Evolutionary conservation across 37 sponge, comb jelly and placozoan species (phyloP).

Genomic region (Aplysina aerophoba): DNA sequence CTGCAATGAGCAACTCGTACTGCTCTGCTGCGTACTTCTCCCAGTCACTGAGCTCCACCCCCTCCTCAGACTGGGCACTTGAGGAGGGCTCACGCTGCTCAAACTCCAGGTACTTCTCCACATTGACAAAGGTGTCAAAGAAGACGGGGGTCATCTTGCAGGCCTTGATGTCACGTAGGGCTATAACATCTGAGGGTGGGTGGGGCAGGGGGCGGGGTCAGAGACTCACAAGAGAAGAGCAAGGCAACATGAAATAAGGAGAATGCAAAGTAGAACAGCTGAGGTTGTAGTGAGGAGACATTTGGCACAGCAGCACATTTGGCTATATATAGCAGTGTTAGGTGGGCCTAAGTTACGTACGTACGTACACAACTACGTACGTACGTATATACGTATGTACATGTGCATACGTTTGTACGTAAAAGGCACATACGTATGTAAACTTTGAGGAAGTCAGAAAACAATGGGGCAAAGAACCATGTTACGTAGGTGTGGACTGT

Average conservation of each 20-base stretch:
- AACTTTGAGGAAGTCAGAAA: no score
- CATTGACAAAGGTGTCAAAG: constrained; percentile 95
- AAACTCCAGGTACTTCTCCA: constrained; percentile 94
- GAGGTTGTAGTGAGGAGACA: no score
- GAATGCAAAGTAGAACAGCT: neutral
- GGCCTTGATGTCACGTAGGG: constrained; percentile 87
- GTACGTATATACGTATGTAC: no score
- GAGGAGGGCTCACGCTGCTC: constrained; percentile 91
- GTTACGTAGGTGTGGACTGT: no score
- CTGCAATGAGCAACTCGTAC: constrained; percentile 90
- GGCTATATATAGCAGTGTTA: no score
- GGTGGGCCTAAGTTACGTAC: no score
- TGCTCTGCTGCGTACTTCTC: constrained; percentile 91
- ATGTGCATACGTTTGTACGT: no score
- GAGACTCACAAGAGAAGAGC: neutral
- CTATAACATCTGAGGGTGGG: constrained; percentile 59
- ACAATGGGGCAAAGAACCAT: no score
- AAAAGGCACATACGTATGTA: no score
- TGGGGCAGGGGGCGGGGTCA: neutral
- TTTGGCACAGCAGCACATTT: no score
- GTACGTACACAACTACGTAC: no score
- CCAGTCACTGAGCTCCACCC: constrained; percentile 77
- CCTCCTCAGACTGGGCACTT: constrained; percentile 45
- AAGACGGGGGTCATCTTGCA: constrained; percentile 87
- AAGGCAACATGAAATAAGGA: neutral